Evolutionary conservation across 2,888 invertebrate species (phyloP), one percentile per base, ranked within the genome.

Genomic region (Latrodectus elegans): DNA sequence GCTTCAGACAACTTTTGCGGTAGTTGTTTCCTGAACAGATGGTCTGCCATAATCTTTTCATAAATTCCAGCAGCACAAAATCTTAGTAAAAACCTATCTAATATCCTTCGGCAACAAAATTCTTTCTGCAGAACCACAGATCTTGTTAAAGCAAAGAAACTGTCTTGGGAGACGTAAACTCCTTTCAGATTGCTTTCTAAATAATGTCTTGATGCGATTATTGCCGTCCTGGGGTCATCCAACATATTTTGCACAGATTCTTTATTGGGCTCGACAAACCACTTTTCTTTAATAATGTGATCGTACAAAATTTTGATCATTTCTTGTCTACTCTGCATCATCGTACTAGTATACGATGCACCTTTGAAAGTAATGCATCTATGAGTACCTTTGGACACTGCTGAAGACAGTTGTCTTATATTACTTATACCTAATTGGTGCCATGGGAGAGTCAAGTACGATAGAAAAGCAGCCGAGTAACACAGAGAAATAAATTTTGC

Each of bases 391-490:
- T 55, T n/a, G 1, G 22, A 12, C 4, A 80, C 77, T 2, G 51
- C 68, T 38, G 51, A 49, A 0, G 79, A 53, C 11, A 85, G n/a
- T 14, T 80, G 51, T 2, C 22, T 3, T 8, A 85, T 64, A 9
- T 38, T 51, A 26, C 70, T 52, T 4, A 85, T 26, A 3, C 73
- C 65, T 8, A 9, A 10, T 52, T 70, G 52, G 26, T 55, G 15
- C 1, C 14, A 14, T 10, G 85, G 85, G 26, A 85, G 15, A 26
- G 85, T 85, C n/a, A 85, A 51, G n/a, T 64, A 85, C 12, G 85
- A 74, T 17, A 85, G 52, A 1, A 85, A 51, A 15, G 64, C 71
- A 0, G 74, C 55, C 12, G 74, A 65, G 60, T 85, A 85, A 10
- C 26, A 64, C 11, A 73, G 38, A 15, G 85, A 70, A 10, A 85